Conservation (phyloP, 2,888 invertebrate genomes). For the Kryphioiulus occultus region DNA sequence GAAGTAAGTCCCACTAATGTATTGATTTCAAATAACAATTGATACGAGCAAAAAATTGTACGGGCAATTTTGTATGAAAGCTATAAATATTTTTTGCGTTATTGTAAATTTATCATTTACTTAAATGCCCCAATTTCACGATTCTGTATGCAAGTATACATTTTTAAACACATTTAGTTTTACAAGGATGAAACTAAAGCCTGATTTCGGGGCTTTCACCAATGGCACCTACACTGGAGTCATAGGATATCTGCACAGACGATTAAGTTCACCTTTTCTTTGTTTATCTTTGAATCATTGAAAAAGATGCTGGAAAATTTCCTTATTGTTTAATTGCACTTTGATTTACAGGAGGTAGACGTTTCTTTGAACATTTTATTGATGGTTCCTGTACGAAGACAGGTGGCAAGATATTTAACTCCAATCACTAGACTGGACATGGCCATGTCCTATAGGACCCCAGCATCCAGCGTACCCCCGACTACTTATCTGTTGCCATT, state of each 20-base stretch:
- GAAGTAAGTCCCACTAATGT: neutral
- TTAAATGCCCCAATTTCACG: too few relatives aligned
- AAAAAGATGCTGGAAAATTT: neutral
- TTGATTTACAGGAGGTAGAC: conserved; percentile 33
- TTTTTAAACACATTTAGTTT: neutral
- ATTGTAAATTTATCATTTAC: too few relatives aligned
- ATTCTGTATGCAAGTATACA: too few relatives aligned
- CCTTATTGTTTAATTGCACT: neutral
- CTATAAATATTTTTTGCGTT: too few relatives aligned
- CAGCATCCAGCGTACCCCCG: conserved; percentile 31
- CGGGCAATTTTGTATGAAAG: too few relatives aligned
- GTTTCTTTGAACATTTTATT: conserved; percentile 37
- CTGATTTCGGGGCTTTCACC: conserved; percentile 2
- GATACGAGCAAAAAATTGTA: too few relatives aligned
- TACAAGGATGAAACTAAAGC: neutral
- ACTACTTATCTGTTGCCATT: conserved; percentile 41
- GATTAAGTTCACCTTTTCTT: neutral
- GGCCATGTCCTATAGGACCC: conserved; percentile 29
- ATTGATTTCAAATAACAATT: neutral
- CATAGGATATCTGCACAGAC: conserved; percentile 13
- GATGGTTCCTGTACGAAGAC: conserved; percentile 8
- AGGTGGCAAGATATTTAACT: neutral
- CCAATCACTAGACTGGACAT: neutral
- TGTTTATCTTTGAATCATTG: neutral
- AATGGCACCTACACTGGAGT: conserved; percentile 22